Conservation (phyloP, 2,797 vertebrate genomes). For the Falco novaeseelandiae region DNA sequence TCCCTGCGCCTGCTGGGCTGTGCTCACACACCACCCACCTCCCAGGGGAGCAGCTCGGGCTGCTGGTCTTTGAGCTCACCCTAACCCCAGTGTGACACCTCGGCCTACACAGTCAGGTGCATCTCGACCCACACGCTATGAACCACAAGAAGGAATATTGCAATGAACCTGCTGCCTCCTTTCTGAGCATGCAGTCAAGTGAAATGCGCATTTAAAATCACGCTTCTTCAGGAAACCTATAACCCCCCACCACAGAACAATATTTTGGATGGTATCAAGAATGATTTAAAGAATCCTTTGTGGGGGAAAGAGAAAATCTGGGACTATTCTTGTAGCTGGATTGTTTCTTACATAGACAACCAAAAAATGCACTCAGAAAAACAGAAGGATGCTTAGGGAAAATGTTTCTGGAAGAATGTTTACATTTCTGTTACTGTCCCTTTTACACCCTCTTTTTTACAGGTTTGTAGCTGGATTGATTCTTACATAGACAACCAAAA, state of each 20-base stretch:
- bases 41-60: neutral
- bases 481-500: neutral
- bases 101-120: rapidly evolving
- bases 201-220: neutral
- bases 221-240: neutral
- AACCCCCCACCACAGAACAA: neutral
- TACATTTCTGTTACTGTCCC: neutral
- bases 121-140: neutral
- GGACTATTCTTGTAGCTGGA: neutral
- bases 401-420: neutral
- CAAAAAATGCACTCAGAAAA: neutral
- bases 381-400: neutral
- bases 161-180: neutral
- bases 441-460: neutral
- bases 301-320: neutral
- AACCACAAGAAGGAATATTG: neutral
- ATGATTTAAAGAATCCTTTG: neutral
- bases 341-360: neutral
- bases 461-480: neutral
- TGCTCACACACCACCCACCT: rapidly evolving
- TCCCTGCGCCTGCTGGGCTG: neutral
- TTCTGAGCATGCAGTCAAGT: neutral
- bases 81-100: neutral
- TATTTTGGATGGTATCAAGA: neutral
- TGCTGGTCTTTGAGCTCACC: neutral